Evolutionary conservation across 2,888 invertebrate species (phyloP), one percentile per base, ranked within the genome.

Genomic region (Plebejus anna): DNA sequence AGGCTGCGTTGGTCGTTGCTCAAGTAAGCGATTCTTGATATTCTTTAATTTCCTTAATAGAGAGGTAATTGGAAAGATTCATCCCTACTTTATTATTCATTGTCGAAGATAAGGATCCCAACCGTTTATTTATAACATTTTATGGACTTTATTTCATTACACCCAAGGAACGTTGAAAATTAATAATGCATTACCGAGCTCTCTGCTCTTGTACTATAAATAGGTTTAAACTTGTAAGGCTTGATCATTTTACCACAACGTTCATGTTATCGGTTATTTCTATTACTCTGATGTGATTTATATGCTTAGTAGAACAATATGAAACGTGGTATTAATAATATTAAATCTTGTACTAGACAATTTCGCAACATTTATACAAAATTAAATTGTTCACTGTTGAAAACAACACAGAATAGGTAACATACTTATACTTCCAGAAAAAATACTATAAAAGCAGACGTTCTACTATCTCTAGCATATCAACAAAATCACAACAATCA

Each of bases 141-240:
- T 32, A 36, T 13, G 13, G 36, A 66, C 13, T 66, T 32, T 66
- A 36, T 32, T 4, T 5, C 32, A 66, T 66, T 66, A 66, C 32
- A 55, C 55, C 6, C 1, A 16, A 51, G 51, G 13, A 28, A 32
- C n/a, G 22, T n/a, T 32, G 73, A 47, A 5, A 55, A 55, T 73
- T 55, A 73, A 11, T 55, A 73, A 73, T 73, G 73, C 73, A 73
- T 55, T 28, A 16, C 28, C 6, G 55, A 73, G 32, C 51, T 51
- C 73, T 73, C 55, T 51, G 28, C 11, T 55, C 73, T 55, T 73
- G 47, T 28, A 55, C 73, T 55, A 73, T 73, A 73, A 55, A 55
- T 73, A 73, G 22, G 13, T 55, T 51, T 28, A 51, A 51, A 55
- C 73, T 55, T 73, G 55, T 73, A 73, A 32, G 28, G 73, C 55